phyloP scores from a whole-genome alignment of 2,797 vertebrate genomes.

The Jordanella pulchra region DNA sequence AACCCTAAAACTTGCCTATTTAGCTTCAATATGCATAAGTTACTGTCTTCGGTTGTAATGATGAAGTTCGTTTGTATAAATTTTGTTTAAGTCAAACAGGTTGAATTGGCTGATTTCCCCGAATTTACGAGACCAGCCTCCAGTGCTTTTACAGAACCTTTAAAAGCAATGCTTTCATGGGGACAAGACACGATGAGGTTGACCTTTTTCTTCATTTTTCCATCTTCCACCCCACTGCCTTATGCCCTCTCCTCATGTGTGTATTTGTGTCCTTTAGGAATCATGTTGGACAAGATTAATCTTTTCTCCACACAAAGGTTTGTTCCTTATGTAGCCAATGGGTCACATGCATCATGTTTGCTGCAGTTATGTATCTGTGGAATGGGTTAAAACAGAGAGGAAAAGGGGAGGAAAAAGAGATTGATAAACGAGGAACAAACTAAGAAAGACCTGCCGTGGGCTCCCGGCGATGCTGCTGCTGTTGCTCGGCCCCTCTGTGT shows the following conservation, averaged over 20 bases:
- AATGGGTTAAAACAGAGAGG: slow-evolving; percentile 1
- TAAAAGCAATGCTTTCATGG: slow-evolving; percentile 3
- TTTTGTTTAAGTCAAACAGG: neutral
- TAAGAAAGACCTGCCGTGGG: slow-evolving; percentile 19
- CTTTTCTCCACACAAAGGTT: slow-evolving; percentile 44
- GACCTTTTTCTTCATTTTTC: slow-evolving; percentile 33
- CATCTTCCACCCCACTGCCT: neutral
- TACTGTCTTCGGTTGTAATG: neutral
- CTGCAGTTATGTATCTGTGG: slow-evolving; percentile 33
- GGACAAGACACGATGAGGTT: slow-evolving; percentile 16
- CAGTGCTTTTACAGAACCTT: neutral
- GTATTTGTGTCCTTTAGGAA: slow-evolving; percentile 27
- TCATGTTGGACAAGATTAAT: slow-evolving; percentile 51
- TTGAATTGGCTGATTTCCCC: neutral
- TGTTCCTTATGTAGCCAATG: slow-evolving; percentile 39
- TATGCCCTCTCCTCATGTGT: slow-evolving; percentile 2
- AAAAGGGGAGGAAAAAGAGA: slow-evolving; percentile 3
- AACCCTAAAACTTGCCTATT: neutral
- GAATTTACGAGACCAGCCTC: neutral
- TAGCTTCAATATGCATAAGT: neutral
- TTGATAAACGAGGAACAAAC: slow-evolving; percentile 17
- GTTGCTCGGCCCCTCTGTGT: slow-evolving; percentile 37
- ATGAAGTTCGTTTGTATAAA: neutral
- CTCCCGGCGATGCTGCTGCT: slow-evolving; percentile 22
- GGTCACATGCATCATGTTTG: slow-evolving; percentile 47